Evolutionary conservation across 2,797 vertebrate species (phyloP).

Genomic region (Aratinga solstitialis): DNA sequence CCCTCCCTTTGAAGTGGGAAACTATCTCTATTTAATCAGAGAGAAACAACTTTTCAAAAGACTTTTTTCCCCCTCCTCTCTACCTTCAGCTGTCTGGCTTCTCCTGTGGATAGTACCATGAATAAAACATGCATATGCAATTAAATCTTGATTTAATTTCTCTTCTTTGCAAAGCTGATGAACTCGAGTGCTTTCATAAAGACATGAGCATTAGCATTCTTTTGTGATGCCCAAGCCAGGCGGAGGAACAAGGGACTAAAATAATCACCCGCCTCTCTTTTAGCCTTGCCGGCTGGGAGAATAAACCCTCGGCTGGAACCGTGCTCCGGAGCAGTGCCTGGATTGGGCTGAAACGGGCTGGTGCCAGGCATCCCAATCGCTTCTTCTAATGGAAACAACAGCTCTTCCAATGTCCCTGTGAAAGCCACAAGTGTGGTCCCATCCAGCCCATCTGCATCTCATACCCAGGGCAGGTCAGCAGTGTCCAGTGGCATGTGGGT

Average conservation of each 20-base stretch:
- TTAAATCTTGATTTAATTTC: constrained; percentile 89
- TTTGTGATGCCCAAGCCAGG: constrained; percentile 84
- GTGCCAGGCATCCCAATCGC: accelerated
- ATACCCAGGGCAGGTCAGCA: neutral
- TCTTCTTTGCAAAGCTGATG: constrained; percentile 88
- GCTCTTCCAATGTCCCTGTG: neutral
- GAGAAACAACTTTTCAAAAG: constrained; percentile 85
- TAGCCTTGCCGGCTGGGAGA: constrained; percentile 47
- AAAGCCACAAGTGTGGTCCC: neutral
- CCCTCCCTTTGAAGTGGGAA: constrained; percentile 80
- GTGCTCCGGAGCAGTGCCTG: neutral
- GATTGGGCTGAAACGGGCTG: accelerated
- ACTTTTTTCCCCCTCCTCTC: constrained; percentile 16
- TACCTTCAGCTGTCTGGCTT: constrained; percentile 83
- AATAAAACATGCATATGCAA: constrained; percentile 88
- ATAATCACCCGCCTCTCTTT: constrained; percentile 67
- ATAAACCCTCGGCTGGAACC: neutral
- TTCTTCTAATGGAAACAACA: accelerated
- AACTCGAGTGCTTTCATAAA: constrained; percentile 87
- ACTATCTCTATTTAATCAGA: constrained; percentile 84
- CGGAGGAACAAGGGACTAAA: constrained; percentile 79
- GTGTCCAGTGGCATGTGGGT: accelerated
- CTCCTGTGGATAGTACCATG: constrained; percentile 85
- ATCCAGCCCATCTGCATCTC: accelerated
- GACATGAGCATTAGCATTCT: constrained; percentile 82